Percentiles rank a stretch among this genome's conserved stretches.
Evolutionary conservation across 1,140 invertebrate genomes (phyloP).

Genomic region (Ylistrum balloti): DNA sequence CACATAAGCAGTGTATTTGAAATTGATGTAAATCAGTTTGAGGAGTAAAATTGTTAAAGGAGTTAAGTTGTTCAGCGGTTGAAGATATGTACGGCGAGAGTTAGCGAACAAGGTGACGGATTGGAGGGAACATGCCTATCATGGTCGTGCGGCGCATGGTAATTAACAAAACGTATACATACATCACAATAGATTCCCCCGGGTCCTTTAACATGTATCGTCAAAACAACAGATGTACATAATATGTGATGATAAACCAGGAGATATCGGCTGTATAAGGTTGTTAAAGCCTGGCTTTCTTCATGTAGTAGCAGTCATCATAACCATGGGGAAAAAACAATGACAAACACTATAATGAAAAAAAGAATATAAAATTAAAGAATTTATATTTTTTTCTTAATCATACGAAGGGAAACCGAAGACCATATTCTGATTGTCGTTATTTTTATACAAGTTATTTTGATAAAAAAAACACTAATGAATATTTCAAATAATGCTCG

Average conservation of each 20-base stretch:
- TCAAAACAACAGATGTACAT: slow-evolving; percentile 11
- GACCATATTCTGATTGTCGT: no score
- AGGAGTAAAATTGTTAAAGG: background rate
- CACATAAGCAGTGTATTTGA: background rate
- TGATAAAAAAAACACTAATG: no score
- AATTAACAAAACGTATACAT: background rate
- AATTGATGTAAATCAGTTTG: background rate
- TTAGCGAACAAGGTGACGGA: background rate
- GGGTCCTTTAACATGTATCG: background rate
- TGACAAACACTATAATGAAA: no score
- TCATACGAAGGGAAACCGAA: no score
- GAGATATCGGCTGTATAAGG: background rate
- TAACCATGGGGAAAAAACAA: no score
- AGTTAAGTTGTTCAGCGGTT: background rate
- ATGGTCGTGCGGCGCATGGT: background rate
- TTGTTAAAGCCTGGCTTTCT: background rate
- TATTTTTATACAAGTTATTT: no score
- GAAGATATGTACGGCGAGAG: background rate
- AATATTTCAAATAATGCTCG: no score
- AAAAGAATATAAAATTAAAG: no score
- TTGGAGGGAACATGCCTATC: background rate
- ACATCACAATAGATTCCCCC: background rate
- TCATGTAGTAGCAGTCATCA: no score
- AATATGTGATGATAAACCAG: background rate
- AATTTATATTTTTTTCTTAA: no score